These are phyloP conservation scores for Ceramica pisi DNA, from an alignment of 2,888 invertebrate genomes.

Conservation along the genomic window DNA sequence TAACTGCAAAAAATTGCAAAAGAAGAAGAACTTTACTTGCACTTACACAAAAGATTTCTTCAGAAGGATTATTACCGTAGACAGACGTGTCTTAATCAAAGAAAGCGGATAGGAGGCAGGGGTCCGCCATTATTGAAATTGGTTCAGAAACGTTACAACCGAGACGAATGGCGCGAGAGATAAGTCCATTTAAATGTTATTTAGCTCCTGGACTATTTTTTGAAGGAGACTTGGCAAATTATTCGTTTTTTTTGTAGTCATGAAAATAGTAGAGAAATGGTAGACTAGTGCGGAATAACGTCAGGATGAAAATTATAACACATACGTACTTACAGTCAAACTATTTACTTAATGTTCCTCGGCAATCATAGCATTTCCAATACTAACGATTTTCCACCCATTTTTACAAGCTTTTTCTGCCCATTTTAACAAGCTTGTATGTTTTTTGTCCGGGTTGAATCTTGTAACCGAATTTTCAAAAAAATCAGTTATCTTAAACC, in stretches of 20 bases:
- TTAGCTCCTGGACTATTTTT: conserved; percentile 19
- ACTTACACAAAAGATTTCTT: conserved; percentile 42
- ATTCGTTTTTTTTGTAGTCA: neutral
- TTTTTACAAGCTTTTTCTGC: too few species aligned
- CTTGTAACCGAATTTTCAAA: too few species aligned
- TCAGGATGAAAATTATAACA: too few species aligned
- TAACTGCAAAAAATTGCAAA: neutral
- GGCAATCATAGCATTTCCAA: too few species aligned
- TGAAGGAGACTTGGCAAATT: conserved; percentile 1
- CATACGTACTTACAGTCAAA: too few species aligned
- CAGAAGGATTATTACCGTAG: conserved; percentile 50
- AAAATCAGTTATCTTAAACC: too few species aligned
- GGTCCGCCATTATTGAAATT: conserved; percentile 68
- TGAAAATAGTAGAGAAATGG: neutral
- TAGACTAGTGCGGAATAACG: too few species aligned
- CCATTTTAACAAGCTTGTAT: too few species aligned
- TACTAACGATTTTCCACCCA: too few species aligned
- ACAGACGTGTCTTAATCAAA: conserved; percentile 67
- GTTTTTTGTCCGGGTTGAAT: too few species aligned
- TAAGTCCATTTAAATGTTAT: conserved; percentile 39
- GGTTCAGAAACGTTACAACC: conserved; percentile 48
- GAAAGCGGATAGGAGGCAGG: conserved; percentile 54
- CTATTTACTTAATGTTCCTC: too few species aligned
- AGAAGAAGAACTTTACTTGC: conserved; percentile 12
- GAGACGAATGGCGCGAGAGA: conserved; percentile 50